These are phyloP conservation scores for Sebastolobus alascanus DNA, from an alignment of 2,797 vertebrate genomes.

Conservation along the genomic window DNA sequence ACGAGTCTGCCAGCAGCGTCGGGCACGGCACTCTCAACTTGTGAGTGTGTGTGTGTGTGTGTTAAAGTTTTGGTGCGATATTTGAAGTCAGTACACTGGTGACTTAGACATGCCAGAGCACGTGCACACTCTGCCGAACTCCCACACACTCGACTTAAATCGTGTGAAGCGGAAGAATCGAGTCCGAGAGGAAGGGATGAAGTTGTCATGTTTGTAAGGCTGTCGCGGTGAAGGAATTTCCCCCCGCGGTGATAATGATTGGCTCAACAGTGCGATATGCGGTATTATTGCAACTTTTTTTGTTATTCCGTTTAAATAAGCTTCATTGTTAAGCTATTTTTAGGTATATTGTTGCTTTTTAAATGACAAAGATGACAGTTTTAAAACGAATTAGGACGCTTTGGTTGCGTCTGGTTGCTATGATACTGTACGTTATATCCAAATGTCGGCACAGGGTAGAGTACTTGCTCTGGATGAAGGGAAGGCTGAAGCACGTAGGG, in stretches of 20 bases:
- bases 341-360: background rate
- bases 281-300: too few species aligned
- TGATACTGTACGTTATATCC: too few species aligned
- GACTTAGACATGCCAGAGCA: conserved; percentile 11
- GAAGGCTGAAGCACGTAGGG: too few species aligned
- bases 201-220: conserved; percentile 12
- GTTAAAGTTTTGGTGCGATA: conserved; percentile 24
- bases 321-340: background rate
- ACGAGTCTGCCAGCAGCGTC: conserved; percentile 63
- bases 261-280: background rate
- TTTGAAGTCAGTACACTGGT: conserved; percentile 21
- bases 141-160: background rate
- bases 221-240: background rate
- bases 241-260: background rate
- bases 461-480: too few species aligned
- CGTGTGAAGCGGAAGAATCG: conserved; percentile 17
- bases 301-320: too few species aligned
- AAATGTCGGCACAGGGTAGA: too few species aligned
- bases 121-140: background rate
- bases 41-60: conserved; percentile 25
- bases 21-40: conserved; percentile 37
- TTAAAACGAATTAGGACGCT: background rate
- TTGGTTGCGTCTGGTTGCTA: too few species aligned
- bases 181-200: conserved; percentile 2
- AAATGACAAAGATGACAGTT: background rate